These are phyloP conservation scores for Panthera tigris DNA, from an alignment of 2,113 vertebrate genomes.

Conservation along the genomic window DNA sequence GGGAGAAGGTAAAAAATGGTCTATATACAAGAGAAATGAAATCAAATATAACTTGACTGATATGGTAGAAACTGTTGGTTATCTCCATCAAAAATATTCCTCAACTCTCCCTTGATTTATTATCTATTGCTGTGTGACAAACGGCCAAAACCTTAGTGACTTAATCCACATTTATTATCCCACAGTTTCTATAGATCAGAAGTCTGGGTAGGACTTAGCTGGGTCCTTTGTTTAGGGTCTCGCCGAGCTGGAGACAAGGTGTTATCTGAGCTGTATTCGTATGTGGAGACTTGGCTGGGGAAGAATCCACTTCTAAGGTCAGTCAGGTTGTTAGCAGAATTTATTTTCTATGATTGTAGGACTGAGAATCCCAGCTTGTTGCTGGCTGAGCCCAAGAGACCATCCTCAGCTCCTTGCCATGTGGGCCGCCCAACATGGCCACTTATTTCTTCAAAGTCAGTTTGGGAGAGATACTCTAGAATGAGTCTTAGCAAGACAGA, in stretches of 20 bases:
- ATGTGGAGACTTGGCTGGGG: not conserved
- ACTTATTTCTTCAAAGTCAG: not conserved
- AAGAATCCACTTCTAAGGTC: not conserved
- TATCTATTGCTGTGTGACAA: not conserved
- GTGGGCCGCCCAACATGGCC: not conserved
- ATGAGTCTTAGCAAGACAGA: not conserved
- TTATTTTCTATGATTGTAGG: not conserved
- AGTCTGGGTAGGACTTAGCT: not conserved
- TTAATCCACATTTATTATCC: not conserved
- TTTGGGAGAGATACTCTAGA: not conserved
- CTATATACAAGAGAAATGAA: not conserved
- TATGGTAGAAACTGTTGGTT: not conserved
- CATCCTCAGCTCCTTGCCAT: not conserved
- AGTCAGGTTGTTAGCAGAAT: not conserved
- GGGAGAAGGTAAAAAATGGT: not conserved
- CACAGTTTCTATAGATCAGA: not conserved
- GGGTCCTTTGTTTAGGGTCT: not conserved
- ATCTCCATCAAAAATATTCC: not conserved
- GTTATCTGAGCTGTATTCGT: not conserved
- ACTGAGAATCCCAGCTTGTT: not conserved
- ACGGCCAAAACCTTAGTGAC: not conserved
- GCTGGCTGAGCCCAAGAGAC: not conserved
- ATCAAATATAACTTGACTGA: not conserved
- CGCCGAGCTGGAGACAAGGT: not conserved
- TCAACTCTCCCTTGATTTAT: not conserved